Evolutionary conservation across 2,888 invertebrate species (phyloP).

Genomic region (Ditylenchus weischeri): DNA sequence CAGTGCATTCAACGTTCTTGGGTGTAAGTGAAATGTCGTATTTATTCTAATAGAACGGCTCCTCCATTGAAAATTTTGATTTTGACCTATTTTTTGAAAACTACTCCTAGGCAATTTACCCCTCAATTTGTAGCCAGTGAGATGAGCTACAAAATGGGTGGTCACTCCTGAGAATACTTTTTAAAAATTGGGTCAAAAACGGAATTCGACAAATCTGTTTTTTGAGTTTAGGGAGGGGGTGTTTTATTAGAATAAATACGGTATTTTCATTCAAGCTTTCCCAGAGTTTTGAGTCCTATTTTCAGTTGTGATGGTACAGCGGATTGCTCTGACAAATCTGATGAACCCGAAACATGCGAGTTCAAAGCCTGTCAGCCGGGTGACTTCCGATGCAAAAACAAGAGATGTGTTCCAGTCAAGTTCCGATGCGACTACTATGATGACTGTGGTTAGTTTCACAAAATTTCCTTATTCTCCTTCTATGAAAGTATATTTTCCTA

Average conservation of each 20-base stretch:
- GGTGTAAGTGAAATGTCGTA: slow-evolving; percentile 59
- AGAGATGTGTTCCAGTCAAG: slow-evolving; percentile 59
- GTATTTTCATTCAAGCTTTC: no score
- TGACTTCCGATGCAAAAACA: slow-evolving; percentile 59
- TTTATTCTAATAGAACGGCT: no score
- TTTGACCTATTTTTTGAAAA: no score
- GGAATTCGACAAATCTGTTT: no score
- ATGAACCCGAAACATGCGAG: slow-evolving; percentile 51
- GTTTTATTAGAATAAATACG: no score
- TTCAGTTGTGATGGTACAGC: slow-evolving; percentile 62
- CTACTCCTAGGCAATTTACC: no score
- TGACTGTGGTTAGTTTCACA: slow-evolving; percentile 68
- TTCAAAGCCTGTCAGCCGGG: slow-evolving; percentile 57
- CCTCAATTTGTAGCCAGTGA: no score
- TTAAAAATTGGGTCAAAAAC: no score
- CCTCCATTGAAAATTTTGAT: no score
- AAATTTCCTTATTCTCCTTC: slow-evolving; percentile 4
- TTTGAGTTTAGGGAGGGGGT: no score
- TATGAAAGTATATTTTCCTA: slow-evolving; percentile 65
- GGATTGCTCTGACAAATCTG: slow-evolving; percentile 82
- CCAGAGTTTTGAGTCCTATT: slow-evolving; percentile 25
- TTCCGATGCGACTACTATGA: slow-evolving; percentile 71
- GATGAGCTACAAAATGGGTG: no score
- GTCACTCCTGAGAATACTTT: no score
- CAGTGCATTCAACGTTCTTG: slow-evolving; percentile 81